Evolutionary conservation across 2,888 invertebrate genomes (phyloP).

Genomic region (Agrotis exclamationis): DNA sequence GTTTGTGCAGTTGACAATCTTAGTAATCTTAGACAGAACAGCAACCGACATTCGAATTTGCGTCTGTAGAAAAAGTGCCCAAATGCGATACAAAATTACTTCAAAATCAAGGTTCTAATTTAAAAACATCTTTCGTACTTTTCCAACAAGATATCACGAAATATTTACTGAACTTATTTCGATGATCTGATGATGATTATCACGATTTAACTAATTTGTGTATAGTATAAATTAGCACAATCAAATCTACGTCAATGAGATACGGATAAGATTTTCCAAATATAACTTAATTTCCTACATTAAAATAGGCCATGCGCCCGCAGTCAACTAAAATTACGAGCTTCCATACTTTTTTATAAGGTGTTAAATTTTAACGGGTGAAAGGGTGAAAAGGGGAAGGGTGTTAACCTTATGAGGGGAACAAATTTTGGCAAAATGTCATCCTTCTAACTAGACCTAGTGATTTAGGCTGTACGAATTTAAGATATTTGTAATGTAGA

Average conservation of each 20-base stretch:
- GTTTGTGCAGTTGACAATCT: constrained; percentile 5
- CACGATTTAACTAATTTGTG: constrained; percentile 13
- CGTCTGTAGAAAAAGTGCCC: not conserved
- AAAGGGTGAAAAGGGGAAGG: too few relatives aligned
- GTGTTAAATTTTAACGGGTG: too few relatives aligned
- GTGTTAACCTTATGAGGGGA: too few relatives aligned
- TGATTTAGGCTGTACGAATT: not conserved
- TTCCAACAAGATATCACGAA: not conserved
- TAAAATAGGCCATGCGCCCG: too few relatives aligned
- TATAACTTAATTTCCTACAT: too few relatives aligned
- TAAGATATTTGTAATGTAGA: not conserved
- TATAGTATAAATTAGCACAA: constrained; percentile 7
- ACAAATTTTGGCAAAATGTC: not conserved
- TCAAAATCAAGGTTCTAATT: not conserved
- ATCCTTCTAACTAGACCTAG: not conserved
- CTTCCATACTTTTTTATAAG: too few relatives aligned
- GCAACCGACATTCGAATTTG: not conserved
- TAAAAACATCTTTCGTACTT: not conserved
- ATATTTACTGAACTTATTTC: constrained; percentile 29
- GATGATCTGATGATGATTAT: not conserved
- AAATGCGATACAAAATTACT: not conserved
- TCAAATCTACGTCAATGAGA: constrained; percentile 5
- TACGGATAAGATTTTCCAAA: not conserved
- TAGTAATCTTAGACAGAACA: not conserved
- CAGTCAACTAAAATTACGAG: too few relatives aligned